Conservation (phyloP, 2,113 vertebrate species). For the Psammodynastes pulverulentus region DNA sequence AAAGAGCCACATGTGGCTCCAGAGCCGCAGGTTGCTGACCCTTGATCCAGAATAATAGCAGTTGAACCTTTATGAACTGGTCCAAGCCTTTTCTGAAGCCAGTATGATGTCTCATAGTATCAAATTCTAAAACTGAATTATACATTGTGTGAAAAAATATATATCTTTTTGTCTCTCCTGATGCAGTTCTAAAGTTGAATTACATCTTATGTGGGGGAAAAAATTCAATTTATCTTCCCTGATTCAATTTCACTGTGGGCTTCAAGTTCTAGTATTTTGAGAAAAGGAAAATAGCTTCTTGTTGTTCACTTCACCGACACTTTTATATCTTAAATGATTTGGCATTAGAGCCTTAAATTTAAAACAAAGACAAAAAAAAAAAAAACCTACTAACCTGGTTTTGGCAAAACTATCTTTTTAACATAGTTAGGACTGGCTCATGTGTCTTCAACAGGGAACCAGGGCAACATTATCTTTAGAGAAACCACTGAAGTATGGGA, state of each 20-base stretch:
- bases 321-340: neutral
- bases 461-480: neutral
- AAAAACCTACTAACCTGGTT: neutral
- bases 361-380: neutral
- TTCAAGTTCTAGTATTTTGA: neutral
- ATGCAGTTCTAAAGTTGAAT: neutral
- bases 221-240: neutral
- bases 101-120: neutral
- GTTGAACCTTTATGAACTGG: neutral
- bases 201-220: neutral
- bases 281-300: neutral
- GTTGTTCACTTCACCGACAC: neutral
- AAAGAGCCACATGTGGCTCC: too few species aligned
- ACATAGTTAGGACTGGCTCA: neutral
- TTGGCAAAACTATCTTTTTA: neutral
- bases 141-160: neutral
- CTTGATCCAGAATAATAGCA: neutral
- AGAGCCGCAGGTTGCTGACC: too few species aligned
- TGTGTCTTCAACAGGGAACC: neutral
- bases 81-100: neutral
- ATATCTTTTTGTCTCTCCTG: neutral
- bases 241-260: neutral
- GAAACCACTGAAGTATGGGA: neutral
- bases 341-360: neutral
- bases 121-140: neutral